These are phyloP conservation scores for Smutsia temminckii DNA, from an alignment of 2,797 vertebrate species.

Conservation along the genomic window DNA sequence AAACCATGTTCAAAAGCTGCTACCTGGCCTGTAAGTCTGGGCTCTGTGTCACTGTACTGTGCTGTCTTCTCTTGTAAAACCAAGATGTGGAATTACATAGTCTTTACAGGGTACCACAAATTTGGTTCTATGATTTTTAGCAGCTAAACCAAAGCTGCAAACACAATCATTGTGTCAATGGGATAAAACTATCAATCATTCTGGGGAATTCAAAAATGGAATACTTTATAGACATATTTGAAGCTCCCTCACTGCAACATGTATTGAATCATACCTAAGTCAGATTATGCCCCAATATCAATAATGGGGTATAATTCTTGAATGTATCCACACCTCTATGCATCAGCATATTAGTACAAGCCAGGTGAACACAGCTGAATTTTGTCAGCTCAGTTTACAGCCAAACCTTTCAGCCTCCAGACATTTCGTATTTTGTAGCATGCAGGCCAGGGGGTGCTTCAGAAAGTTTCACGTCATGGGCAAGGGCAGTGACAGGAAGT, in stretches of 20 bases:
- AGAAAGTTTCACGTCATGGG: not conserved
- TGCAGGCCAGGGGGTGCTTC: not conserved
- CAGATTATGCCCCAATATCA: not conserved
- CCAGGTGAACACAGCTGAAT: not conserved
- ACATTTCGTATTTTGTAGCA: not conserved
- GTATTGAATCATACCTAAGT: not conserved
- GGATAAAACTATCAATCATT: not conserved
- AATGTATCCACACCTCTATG: not conserved
- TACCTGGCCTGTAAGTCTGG: not conserved
- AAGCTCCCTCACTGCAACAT: not conserved
- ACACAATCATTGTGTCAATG: not conserved
- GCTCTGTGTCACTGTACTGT: not conserved
- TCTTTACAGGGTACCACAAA: not conserved
- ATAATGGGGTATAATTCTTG: not conserved
- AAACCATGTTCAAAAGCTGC: not conserved
- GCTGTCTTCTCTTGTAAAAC: not conserved
- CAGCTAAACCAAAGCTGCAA: not conserved
- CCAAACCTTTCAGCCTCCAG: not conserved
- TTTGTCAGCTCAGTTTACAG: not conserved
- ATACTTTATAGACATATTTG: not conserved
- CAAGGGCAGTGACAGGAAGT: not conserved
- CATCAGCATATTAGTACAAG: not conserved
- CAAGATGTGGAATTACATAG: not conserved
- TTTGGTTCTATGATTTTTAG: not conserved
- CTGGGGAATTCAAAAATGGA: not conserved